phyloP scores from a whole-genome alignment of 2,113 vertebrate species.

The Cyanistes caeruleus region DNA sequence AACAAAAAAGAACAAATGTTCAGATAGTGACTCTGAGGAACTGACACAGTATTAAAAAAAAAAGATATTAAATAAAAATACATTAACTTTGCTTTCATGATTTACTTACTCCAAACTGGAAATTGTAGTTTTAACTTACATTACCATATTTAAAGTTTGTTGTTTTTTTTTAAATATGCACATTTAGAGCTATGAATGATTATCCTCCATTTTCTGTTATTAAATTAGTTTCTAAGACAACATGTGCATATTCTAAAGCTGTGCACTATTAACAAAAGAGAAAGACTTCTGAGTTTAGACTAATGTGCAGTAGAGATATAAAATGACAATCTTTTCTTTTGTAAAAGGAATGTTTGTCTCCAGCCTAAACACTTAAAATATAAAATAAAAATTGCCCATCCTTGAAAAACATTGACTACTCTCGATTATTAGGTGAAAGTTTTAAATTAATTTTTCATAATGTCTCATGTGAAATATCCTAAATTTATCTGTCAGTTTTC shows the following conservation, averaged over 20 bases:
- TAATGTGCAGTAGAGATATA: not conserved
- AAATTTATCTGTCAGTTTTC: not conserved
- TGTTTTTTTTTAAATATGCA: accelerated
- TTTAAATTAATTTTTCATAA: not conserved
- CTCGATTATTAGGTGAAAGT: not conserved
- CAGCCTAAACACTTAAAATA: not conserved
- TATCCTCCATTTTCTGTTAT: not conserved
- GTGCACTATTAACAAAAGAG: not conserved
- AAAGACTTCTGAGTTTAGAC: not conserved
- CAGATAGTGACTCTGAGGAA: not conserved
- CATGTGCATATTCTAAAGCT: not conserved
- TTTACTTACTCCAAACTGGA: not conserved
- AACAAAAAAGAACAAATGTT: not conserved
- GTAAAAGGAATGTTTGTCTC: not conserved
- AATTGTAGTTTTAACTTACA: not conserved
- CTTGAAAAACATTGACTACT: not conserved
- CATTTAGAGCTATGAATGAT: not conserved
- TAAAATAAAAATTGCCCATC: not conserved
- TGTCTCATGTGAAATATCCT: not conserved
- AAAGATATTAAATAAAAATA: not conserved
- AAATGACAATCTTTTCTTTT: not conserved
- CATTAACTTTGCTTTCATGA: not conserved
- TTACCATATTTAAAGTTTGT: not conserved
- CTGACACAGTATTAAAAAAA: not conserved
- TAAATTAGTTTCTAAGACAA: not conserved